Percentiles rank a stretch among this genome's conserved stretches.
Conservation (phyloP, 2,797 vertebrate species). For the Taeniopygia guttata region DNA sequence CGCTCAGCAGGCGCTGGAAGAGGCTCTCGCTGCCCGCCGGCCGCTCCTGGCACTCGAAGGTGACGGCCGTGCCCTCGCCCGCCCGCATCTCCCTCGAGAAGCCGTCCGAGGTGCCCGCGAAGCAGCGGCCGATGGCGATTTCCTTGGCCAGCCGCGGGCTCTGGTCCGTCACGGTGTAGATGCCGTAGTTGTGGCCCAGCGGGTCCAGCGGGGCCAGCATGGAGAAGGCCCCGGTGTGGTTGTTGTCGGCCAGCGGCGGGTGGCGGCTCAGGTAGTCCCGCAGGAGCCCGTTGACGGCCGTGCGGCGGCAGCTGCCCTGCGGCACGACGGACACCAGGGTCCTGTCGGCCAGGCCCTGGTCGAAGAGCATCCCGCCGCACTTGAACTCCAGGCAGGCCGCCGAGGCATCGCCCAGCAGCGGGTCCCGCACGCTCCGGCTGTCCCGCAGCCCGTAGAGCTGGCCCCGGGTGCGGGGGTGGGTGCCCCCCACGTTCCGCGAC, state of each 20-base stretch:
- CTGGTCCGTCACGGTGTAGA: conserved; percentile 98
- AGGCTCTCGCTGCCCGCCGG: conserved; percentile 84
- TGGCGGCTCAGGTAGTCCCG: conserved; percentile 90
- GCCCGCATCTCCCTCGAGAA: conserved; percentile 96
- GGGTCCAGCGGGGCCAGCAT: conserved; percentile 95
- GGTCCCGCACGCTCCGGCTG: conserved; percentile 88
- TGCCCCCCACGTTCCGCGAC: conserved; percentile 87
- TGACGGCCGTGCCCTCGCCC: conserved; percentile 83
- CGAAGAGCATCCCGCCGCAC: conserved; percentile 96
- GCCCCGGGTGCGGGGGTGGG: conserved; percentile 82
- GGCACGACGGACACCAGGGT: conserved; percentile 87
- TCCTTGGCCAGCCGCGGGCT: conserved; percentile 94
- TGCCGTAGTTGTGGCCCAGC: conserved; percentile 96
- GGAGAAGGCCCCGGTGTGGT: conserved; percentile 82
- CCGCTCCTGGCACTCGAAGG: conserved; percentile 89
- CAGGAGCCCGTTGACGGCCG: conserved; percentile 83
- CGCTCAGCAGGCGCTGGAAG: conserved; percentile 90
- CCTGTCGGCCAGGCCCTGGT: conserved; percentile 86
- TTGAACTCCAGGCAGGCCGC: conserved; percentile 95
- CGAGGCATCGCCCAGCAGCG: conserved; percentile 75
- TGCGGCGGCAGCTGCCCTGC: conserved; percentile 88
- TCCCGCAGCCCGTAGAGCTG: conserved; percentile 94
- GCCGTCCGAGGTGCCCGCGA: conserved; percentile 94
- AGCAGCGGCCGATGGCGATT: conserved; percentile 96
- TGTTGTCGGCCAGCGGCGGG: conserved; percentile 80